Evolutionary conservation across 2,888 invertebrate genomes (phyloP), one percentile per base, ranked within the genome.

Genomic region (Cryptocephalus primarius): DNA sequence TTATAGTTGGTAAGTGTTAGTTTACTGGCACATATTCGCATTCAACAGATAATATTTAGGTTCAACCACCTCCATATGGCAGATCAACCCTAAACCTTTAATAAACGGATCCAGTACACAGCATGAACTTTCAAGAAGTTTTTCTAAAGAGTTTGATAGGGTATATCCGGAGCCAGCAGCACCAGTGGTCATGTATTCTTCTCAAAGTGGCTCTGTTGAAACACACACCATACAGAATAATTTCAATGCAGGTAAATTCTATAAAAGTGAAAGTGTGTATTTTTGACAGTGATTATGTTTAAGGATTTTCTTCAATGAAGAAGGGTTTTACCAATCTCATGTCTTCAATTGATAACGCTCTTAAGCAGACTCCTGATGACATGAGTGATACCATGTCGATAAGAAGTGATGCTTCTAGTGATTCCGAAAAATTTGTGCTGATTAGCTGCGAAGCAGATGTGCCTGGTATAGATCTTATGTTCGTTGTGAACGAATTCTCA

Each of bases 401-500:
- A 57, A 76, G 81, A 56, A 90, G 90, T 55, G 91, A 91, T 51
- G 82, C 83, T 33, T 89, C 88, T 56, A 89, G 88, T 0, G 93
- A 93, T 71, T 90, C 89, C 53, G 89, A 89, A 60, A 84, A 87
- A 57, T 90, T 83, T 64, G 80, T 88, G n/a, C 77, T 85, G 40
- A 78, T 88, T 1, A 79, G 76, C n/a, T 73, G 84, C 55, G 81
- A 60, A 43, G 52, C 56, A n/a, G 83, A 83, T 49, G 76, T 80
- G 1, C 80, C 82, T 49, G 82, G 81, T 55, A 77, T 79, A 33
- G 84, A 84, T 61, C 75, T 79, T n/a, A 82, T 83, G 68, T 85
- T 85, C 67, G 72, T 76, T 41, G 66, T 70, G 10, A 59, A 59
- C 8, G 67, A 66, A 32, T 65, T 66, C 51, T 53, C 60, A 4